Evolutionary conservation across 2,888 invertebrate species (phyloP), one percentile per base, ranked within the genome.

Genomic region (Synergus gifuensis): DNA sequence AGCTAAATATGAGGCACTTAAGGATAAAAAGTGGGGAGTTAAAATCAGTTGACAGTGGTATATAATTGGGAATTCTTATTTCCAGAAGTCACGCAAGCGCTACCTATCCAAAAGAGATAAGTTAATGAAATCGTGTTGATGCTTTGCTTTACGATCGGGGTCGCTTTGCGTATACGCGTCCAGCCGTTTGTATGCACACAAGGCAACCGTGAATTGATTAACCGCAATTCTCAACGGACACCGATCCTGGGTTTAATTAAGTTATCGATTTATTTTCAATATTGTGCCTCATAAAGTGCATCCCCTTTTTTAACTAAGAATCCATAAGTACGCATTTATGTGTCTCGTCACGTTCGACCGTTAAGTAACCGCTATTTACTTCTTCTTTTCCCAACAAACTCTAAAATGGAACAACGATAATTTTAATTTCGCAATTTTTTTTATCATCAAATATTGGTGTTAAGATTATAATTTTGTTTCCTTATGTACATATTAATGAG

Each of bases 101-200:
- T 81, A 76, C 80, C 80, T 80, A 80, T 79, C 80, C 81, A 79
- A 79, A 81, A 78, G 77, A 81, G 89, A 90, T 90, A 90, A 90
- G 90, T 89, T 91, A 91, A 91, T 91, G 90, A 91, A 91, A 91
- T 88, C 88, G 87, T 83, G 86, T 83, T 85, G 87, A 89, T 87
- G 87, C 87, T 87, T 88, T 90, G 87, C 85, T 90, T 90, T 89
- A 89, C 86, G 88, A 86, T 81, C 83, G 84, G 80, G 87, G 89
- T 89, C 88, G 88, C 89, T 88, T 86, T 87, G 87, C 87, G 87
- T 85, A 88, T 87, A 85, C 86, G 84, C 86, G 84, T 86, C 84
- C 85, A 84, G 83, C 78, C 73, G 80, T 73, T 63, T 64, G 66
- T 66, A 46, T 64, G 54, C 79, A 76, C 81, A 79, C 46, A 46